Conservation (phyloP, 2,113 vertebrate species). For the Sakesphorus luctuosus region DNA sequence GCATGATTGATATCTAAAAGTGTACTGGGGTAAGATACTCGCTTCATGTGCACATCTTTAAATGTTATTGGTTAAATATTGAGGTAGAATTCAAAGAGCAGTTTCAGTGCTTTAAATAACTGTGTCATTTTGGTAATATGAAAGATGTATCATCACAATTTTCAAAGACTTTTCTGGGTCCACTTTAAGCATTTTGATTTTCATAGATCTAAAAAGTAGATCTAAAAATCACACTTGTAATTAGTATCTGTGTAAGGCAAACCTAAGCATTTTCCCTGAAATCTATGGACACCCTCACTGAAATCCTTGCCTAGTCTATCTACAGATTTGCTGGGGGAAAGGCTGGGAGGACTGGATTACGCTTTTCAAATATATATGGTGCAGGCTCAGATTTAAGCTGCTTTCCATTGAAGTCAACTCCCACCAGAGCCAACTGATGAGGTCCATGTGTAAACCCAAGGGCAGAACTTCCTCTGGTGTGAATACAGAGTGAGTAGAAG, state of each 20-base stretch:
- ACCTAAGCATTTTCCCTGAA: neutral
- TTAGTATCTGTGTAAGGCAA: neutral
- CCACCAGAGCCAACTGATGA: neutral
- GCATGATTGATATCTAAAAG: slow-evolving; percentile 77
- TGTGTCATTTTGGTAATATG: slow-evolving; percentile 56
- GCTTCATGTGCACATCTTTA: slow-evolving; percentile 67
- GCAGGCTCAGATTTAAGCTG: neutral
- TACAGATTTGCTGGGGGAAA: neutral
- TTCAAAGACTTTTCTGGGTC: slow-evolving; percentile 30
- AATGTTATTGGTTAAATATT: slow-evolving; percentile 71
- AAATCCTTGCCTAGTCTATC: neutral
- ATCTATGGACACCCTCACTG: neutral
- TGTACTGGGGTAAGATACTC: slow-evolving; percentile 62
- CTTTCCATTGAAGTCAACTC: neutral
- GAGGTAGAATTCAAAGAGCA: slow-evolving; percentile 65
- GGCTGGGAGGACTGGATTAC: neutral
- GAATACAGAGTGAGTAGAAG: neutral
- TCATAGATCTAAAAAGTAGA: neutral
- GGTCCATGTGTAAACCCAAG: neutral
- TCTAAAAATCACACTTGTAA: slow-evolving; percentile 9
- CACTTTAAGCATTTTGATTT: slow-evolving; percentile 9
- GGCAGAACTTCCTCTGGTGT: neutral
- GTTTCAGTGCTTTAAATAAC: slow-evolving; percentile 60
- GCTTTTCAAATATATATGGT: neutral
- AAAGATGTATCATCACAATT: slow-evolving; percentile 37